These are phyloP conservation scores for Parnassius apollo DNA, from an alignment of 2,888 invertebrate genomes.

Conservation along the genomic window DNA sequence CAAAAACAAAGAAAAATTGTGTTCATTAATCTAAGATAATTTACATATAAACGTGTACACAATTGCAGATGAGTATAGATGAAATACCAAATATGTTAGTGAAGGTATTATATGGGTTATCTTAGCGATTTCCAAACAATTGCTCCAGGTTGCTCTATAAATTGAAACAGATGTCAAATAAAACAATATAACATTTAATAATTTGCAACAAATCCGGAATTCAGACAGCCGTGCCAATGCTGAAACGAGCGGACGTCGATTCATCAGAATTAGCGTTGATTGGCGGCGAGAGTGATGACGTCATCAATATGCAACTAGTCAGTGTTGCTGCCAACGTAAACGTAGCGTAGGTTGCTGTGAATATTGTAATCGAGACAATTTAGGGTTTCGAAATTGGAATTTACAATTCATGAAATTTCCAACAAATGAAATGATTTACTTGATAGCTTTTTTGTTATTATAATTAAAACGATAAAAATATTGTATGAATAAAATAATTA, in stretches of 20 bases:
- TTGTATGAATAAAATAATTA: background rate
- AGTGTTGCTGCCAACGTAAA: slow-evolving; percentile 24
- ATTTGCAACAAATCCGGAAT: slow-evolving; percentile 13
- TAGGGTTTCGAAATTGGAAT: slow-evolving; percentile 27
- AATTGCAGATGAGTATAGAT: too few species aligned
- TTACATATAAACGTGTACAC: too few species aligned
- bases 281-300: slow-evolving; percentile 66
- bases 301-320: slow-evolving; percentile 59
- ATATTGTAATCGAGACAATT: slow-evolving; percentile 29
- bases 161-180: slow-evolving; percentile 16
- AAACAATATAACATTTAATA: slow-evolving; percentile 23
- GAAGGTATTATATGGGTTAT: background rate
- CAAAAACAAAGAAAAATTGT: too few species aligned
- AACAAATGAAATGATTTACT: slow-evolving; percentile 21
- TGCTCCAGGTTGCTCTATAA: background rate
- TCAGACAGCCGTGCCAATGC: slow-evolving; percentile 6
- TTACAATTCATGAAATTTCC: slow-evolving; percentile 27
- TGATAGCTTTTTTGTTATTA: slow-evolving; percentile 16
- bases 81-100: background rate
- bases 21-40: too few species aligned
- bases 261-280: slow-evolving; percentile 72
- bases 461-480: slow-evolving; percentile 6
- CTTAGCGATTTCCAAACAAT: too few species aligned
- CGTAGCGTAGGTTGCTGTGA: slow-evolving; percentile 21
- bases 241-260: slow-evolving; percentile 40